Evolutionary conservation across 2,888 invertebrate species (phyloP), one percentile per base, ranked within the genome.

Genomic region (Ctena decussata): DNA sequence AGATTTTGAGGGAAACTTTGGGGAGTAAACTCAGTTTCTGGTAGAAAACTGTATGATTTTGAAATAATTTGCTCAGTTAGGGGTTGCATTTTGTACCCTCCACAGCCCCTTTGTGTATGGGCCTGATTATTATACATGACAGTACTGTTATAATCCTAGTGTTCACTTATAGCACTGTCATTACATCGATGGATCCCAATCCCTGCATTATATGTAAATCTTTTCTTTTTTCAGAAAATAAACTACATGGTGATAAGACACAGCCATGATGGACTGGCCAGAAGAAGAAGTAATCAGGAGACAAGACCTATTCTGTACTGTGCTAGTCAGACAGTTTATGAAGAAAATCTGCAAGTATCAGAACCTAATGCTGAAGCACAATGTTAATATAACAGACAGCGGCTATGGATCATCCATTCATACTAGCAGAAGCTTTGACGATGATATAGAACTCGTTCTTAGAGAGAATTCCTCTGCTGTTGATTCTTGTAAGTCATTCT

Each of bases 361-460:
- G 53, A 87, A 82, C 49, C 74, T 89, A 1, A 53, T 91, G 21
- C 30, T 83, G 41, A 90, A 90, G 74, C 60, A 85, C 70, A 89
- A 89, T 3, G 79, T 89, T 12, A 30, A n/a, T n/a, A 73, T 35
- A 39, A 65, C 57, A 37, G 27, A 75, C 75, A 27, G 72, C 44
- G 37, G 46, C n/a, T 21, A 35, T 53, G 27, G 11, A 11, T 39
- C 32, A 18, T 32, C 37, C 8, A 30, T 84, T 21, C 46, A 71
- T 41, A 49, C 65, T 15, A 77, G 80, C 21, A 77, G 80, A 12
- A 75, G 82, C 6, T 83, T 86, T 46, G 90, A 89, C 30, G 91
- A 91, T 49, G 84, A 90, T 8, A 81, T 90, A 35, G 89, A 90
- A 53, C 87, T 91, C 15, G 80, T 90, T 32, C 78, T 91, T 5